Evolutionary conservation across 2,888 invertebrate species (phyloP).

Genomic region (Mesopsocus fuscifrons): DNA sequence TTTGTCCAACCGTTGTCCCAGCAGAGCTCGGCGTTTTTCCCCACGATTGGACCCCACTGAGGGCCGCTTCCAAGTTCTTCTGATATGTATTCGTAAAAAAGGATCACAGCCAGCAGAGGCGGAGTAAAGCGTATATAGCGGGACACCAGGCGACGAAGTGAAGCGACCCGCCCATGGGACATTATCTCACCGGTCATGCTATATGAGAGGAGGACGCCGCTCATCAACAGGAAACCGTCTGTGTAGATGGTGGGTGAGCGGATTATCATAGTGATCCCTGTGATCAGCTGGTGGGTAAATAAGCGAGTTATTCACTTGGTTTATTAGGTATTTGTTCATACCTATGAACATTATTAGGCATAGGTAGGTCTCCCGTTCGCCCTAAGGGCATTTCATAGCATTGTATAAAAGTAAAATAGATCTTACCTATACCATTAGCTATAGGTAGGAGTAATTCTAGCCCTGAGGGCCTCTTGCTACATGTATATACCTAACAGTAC

Average conservation of each 20-base stretch:
- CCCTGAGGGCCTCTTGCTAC: too few species aligned
- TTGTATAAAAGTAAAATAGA: too few species aligned
- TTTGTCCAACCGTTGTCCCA: constrained; percentile 48
- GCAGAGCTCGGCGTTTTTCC: constrained; percentile 41
- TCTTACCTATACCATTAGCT: too few species aligned
- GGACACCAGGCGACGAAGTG: constrained; percentile 34
- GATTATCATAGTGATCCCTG: constrained; percentile 37
- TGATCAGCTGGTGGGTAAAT: constrained; percentile 30
- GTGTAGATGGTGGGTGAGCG: constrained; percentile 44
- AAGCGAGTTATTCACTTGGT: too few species aligned
- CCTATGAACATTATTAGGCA: too few species aligned
- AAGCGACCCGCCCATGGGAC: constrained; percentile 32
- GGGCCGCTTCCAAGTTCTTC: constrained; percentile 44
- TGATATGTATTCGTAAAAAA: constrained; percentile 47
- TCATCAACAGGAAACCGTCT: constrained; percentile 44
- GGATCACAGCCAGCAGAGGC: constrained; percentile 36
- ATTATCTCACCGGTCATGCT: constrained; percentile 35
- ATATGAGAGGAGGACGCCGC: constrained; percentile 42
- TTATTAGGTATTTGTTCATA: too few species aligned
- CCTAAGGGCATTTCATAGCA: too few species aligned
- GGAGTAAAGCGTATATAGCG: constrained; percentile 43
- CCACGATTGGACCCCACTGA: constrained; percentile 42
- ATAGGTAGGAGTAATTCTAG: too few species aligned
- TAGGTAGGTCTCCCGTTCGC: too few species aligned
- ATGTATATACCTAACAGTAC: too few species aligned